phyloP scores from a whole-genome alignment of 2,797 vertebrate species.

The Hippopotamyrus pictus region DNA sequence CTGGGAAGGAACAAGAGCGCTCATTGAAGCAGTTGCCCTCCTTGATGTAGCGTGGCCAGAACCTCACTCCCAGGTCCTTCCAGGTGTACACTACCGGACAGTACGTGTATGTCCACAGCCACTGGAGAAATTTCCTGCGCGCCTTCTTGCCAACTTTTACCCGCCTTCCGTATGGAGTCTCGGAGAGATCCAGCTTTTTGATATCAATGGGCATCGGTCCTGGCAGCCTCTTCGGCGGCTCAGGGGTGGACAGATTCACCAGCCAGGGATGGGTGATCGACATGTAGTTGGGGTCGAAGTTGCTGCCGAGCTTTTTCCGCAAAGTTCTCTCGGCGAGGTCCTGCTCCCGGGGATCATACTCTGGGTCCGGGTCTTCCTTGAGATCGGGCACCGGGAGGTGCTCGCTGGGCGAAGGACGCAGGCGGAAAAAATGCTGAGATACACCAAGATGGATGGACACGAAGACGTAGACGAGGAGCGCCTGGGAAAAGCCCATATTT shows the following conservation, averaged over 20 bases:
- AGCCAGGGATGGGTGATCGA: constrained; percentile 66
- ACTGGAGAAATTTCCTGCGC: constrained; percentile 82
- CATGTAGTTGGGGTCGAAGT: constrained; percentile 84
- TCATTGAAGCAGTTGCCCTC: constrained; percentile 84
- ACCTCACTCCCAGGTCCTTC: constrained; percentile 84
- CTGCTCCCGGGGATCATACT: constrained; percentile 85
- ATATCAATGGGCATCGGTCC: constrained; percentile 73
- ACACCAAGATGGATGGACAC: constrained; percentile 62
- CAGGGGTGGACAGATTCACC: constrained; percentile 64
- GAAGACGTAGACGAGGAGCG: constrained; percentile 68
- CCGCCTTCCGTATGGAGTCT: constrained; percentile 73
- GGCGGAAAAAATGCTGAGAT: constrained; percentile 74
- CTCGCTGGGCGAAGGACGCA: constrained; percentile 81
- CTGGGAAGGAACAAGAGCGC: constrained; percentile 83
- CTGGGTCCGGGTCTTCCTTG: constrained; percentile 81
- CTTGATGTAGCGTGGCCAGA: constrained; percentile 90
- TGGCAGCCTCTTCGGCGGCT: constrained; percentile 55
- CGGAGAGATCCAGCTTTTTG: constrained; percentile 75
- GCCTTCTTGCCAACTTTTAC: constrained; percentile 83
- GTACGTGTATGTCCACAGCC: constrained; percentile 85
- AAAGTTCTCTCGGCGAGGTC: constrained; percentile 79
- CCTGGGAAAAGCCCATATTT: constrained; percentile 70
- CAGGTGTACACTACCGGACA: constrained; percentile 83
- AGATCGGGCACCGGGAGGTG: constrained; percentile 76
- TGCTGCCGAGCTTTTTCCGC: constrained; percentile 80